phyloP scores from a whole-genome alignment of 2,113 vertebrate species.

The Saguinus midas region DNA sequence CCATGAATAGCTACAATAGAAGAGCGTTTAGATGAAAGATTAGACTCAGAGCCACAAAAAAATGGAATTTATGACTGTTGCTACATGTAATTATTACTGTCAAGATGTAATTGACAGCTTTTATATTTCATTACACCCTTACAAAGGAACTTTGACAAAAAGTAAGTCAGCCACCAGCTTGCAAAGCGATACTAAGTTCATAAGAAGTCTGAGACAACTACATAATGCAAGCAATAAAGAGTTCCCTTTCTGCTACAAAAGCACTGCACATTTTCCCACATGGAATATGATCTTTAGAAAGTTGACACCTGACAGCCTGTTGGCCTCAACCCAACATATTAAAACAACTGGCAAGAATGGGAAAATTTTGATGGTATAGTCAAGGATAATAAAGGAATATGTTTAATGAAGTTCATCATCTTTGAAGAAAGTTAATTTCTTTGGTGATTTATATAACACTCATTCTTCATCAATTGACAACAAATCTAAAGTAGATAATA shows the following conservation, averaged over 20 bases:
- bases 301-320: conserved; percentile 47
- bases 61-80: conserved; percentile 54
- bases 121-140: conserved; percentile 57
- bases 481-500: conserved; percentile 57
- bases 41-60: conserved; percentile 37
- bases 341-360: conserved; percentile 46
- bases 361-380: background rate
- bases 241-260: conserved; percentile 58
- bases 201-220: conserved; percentile 31
- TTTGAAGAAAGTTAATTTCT: background rate
- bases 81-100: conserved; percentile 53
- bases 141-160: conserved; percentile 56
- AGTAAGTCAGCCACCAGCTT: conserved; percentile 48
- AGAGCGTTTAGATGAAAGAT: conserved; percentile 58
- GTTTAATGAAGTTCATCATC: conserved; percentile 33
- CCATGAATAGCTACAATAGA: conserved; percentile 54
- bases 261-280: conserved; percentile 70
- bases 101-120: conserved; percentile 66
- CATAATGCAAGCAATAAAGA: conserved; percentile 54
- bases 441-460: background rate
- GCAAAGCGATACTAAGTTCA: conserved; percentile 64
- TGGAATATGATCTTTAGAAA: conserved; percentile 74
- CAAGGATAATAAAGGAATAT: background rate
- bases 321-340: conserved; percentile 23
- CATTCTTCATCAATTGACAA: conserved; percentile 48